Evolutionary conservation across 2,888 invertebrate species (phyloP), one percentile per base, ranked within the genome.

Genomic region (Pasiphila rectangulata): DNA sequence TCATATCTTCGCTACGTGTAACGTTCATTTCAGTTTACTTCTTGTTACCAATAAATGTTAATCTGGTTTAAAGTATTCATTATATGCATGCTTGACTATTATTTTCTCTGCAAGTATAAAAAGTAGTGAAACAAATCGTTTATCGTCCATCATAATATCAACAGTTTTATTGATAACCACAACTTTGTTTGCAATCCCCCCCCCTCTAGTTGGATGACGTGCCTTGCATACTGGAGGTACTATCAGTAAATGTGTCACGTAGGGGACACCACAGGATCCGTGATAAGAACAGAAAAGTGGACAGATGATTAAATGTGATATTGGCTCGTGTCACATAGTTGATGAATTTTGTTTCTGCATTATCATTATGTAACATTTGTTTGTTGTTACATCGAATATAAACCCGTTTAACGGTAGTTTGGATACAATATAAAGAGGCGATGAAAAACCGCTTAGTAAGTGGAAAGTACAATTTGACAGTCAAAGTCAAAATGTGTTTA

Each of bases 211-310:
- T 56, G 52, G 47, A 42, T 59, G 56, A 66, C 73, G 72, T 73
- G 77, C 61, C 62, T 57, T 51, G 78, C 64, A 78, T 76, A 59
- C 25, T 51, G 47, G 45, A 56, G 58, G 54, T 56, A 59, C 51
- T 47, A 68, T 78, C 67, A 48, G 67, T 64, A 81, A 75, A 72
- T 68, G 54, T 59, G 74, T 82, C 83, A 80, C 83, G 80, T 80
- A 69, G 44, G 56, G 57, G 63, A 67, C 62, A 64, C 70, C 67
- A 36, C 61, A 56, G 57, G 40, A 50, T 57, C 49, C 54, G 50
- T 61, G 69, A 67, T 68, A 72, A 69, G 68, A 67, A 67, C 59
- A 57, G 40, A 49, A 41, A 57, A 45, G 46, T 52, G 41, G 52
- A 16, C 45, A 50, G 27, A 50, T 50, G 46, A 53, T 53, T 43